A percentile compares a stretch with the other conserved stretches of the same genome.
phyloP scores from a whole-genome alignment of 2,888 invertebrate species.

The Coecobrya sp. region DNA sequence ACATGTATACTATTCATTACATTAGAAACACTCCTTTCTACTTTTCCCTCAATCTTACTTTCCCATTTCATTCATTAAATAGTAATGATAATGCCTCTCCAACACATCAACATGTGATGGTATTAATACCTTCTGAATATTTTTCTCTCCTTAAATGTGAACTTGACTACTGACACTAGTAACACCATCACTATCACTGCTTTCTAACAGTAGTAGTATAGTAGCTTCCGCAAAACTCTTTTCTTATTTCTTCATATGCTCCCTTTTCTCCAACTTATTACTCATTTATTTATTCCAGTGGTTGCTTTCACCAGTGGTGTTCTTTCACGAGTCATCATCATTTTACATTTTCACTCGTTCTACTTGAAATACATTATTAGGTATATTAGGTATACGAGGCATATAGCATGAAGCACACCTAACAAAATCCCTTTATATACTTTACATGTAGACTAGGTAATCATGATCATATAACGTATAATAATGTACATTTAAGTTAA shows the following conservation, averaged over 20 bases:
- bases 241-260: background rate
- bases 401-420: background rate
- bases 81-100: conserved; percentile 7
- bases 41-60: conserved; percentile 6
- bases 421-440: background rate
- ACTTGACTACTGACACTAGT: background rate
- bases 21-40: background rate
- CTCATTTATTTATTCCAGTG: conserved; percentile 67
- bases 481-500: too few species aligned
- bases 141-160: conserved; percentile 4
- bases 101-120: conserved; percentile 14
- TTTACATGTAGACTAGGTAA: background rate
- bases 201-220: background rate
- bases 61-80: conserved; percentile 7
- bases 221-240: background rate
- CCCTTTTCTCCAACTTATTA: conserved; percentile 9
- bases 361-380: background rate
- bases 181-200: background rate
- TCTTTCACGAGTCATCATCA: conserved; percentile 33
- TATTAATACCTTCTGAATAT: conserved; percentile 47
- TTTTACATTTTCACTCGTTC: background rate
- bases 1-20: background rate
- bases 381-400: background rate
- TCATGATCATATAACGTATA: background rate
- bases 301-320: conserved; percentile 52